Base-by-base conservation (phyloP, 2,113 vertebrate species). In the Notiomystis cincta region DNA sequence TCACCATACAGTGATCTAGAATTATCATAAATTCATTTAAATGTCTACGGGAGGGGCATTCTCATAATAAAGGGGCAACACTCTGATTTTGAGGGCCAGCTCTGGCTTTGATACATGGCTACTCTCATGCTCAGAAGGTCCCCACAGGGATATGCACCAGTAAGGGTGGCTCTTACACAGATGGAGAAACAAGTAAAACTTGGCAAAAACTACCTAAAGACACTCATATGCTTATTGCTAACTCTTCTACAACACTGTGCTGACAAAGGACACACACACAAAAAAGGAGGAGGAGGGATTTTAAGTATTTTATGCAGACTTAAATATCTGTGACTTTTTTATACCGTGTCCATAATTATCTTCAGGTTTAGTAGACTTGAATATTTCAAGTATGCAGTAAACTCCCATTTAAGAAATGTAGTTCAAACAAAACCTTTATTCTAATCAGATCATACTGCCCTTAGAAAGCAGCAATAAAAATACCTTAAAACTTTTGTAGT, bases 391-490 rank as follows among this genome's bases (percentile, higher is more conserved):
- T 25, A 61, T 9, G n/a, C 33, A 79, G 61, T 18, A 60, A 89
- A 60, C 10, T 76, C 10, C 8, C 16, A 62, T 35, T 54, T 57
- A 80, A 57, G 7, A 10, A 81, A 57, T 13, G 9, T 42, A 40
- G 8, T 6, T 30, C 4, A 80, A 53, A 83, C 21, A 61, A 67
- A 20, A 6, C 22, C 21, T 62, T 73, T 57, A 53, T 10, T 75
- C 30, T 76, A 56, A 64, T 35, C 18, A 70, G 33, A 66, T 30
- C 4, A 31, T 7, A 50, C 4, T 61, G 37, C 25, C 28, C 24
- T 18, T n/a, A 61, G 37, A 53, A 21, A 96, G 30, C 45, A 83
- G 15, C 51, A 91, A 47, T n/a, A 93, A 79, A 75, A 86, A 60
- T 6, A 45, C 0, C 14, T 57, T 13, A 13, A 45, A 56, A 53